Percentiles rank a stretch among this genome's conserved stretches.
These are phyloP conservation scores for Aurelia aurita DNA, from an alignment of 30 jellyfish, hydroid and myxozoan genomes.

Conservation along the genomic window DNA sequence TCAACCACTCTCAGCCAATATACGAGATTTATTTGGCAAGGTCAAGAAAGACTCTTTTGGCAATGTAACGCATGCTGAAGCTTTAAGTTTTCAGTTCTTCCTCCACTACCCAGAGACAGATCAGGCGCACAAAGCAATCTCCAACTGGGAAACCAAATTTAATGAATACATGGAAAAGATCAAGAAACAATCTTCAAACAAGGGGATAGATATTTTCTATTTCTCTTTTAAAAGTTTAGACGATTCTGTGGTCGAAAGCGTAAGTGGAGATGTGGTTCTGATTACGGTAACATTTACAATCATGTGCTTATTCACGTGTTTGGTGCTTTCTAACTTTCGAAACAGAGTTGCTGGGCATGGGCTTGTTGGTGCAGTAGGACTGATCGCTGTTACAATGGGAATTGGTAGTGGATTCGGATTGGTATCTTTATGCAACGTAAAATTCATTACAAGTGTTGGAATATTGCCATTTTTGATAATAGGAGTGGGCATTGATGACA, in stretches of 20 bases:
- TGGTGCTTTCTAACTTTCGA: conserved; percentile 19
- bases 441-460: conserved; percentile 38
- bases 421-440: conserved; percentile 14
- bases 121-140: background rate
- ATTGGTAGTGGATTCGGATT: conserved; percentile 59
- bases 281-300: conserved; percentile 33
- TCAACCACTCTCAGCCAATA: conserved; percentile 19
- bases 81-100: conserved; percentile 8
- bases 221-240: conserved; percentile 41
- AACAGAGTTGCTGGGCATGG: conserved; percentile 53
- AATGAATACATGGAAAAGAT: background rate
- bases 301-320: conserved; percentile 44
- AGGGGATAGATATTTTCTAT: conserved; percentile 23
- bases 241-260: conserved; percentile 48
- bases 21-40: conserved; percentile 17
- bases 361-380: conserved; percentile 49
- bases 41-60: background rate
- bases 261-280: conserved; percentile 30
- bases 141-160: conserved; percentile 24
- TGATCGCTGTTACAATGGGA: conserved; percentile 41
- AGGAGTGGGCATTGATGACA: conserved; percentile 64
- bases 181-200: background rate
- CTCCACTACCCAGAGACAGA: conserved; percentile 18
- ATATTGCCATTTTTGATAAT: conserved; percentile 49
- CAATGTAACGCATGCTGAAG: conserved; percentile 7